phyloP scores from a whole-genome alignment of 2,113 vertebrate genomes.

The Podocnemis expansa region DNA sequence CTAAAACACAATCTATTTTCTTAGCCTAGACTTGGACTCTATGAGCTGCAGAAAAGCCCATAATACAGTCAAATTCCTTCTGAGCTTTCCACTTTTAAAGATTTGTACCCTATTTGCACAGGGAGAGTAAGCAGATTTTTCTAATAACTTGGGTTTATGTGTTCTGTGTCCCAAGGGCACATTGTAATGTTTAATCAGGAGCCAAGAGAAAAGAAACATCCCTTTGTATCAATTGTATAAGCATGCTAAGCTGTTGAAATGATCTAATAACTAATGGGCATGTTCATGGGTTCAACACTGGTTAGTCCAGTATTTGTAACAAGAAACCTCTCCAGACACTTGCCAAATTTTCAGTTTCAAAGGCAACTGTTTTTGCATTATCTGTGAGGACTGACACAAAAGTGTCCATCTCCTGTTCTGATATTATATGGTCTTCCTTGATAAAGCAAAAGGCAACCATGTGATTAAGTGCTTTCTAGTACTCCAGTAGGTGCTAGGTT shows the following conservation, averaged over 20 bases:
- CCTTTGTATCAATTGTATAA: no score
- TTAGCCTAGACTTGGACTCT: background rate
- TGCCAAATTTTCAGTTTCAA: no score
- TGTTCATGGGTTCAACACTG: no score
- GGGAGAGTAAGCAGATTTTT: background rate
- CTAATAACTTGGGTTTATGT: background rate
- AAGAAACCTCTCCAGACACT: no score
- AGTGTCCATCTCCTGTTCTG: background rate
- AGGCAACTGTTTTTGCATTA: no score
- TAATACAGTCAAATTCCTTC: background rate
- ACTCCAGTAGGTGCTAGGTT: accelerated
- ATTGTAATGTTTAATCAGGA: no score
- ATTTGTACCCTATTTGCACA: background rate
- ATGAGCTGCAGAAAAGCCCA: background rate
- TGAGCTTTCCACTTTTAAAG: background rate
- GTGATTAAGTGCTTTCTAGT: accelerated
- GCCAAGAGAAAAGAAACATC: no score
- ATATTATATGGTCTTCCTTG: no score
- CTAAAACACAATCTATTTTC: background rate
- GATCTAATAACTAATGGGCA: no score
- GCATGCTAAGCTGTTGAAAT: no score
- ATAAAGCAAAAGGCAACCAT: accelerated
- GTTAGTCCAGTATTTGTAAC: no score
- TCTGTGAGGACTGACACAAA: background rate
- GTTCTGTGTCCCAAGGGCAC: no score